Base-by-base conservation (phyloP, 2,797 vertebrate genomes). In the Sphenopsis melanotis region DNA sequence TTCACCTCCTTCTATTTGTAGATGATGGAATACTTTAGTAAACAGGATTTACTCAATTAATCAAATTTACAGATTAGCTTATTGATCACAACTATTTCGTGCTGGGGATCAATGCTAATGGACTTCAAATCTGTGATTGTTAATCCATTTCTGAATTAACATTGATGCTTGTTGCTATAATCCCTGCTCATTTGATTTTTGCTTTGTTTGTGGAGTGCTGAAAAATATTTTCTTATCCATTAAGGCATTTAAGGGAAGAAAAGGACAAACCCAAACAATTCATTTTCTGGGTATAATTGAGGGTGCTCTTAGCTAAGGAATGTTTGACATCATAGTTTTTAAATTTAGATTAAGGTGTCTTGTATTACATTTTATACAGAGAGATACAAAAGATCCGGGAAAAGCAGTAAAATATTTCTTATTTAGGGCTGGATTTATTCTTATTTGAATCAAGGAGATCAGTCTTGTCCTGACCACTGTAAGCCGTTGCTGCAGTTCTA, bases 21-120 rank as follows among this genome's bases (percentile, higher is more conserved):
- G 96, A 96, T 97, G 90, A 96, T 92, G 88, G 91, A 91, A 83
- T 96, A 97, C 95, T 98, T 97, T 78, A 75, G 97, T 97, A 98
- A 99, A 99, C 96, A 98, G 98, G 99, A 99, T 99, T 99, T 98
- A 87, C 96, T 97, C 97, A 98, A 98, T 98, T 98, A 98, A 98
- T 99, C 98, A 98, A 96, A 98, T 99, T 99, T 99, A 97, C 98
- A 98, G 98, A 99, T 99, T 98, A 98, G 84, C 89, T 98, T 96
- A 99, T 99, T 98, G 98, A 99, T 99, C 98, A 97, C 88, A 93
- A 95, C 92, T 96, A 86, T 97, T 97, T 96, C 86, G 68, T 95
- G 93, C 90, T 94, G 90, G 74, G 97, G 98, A 98, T 99, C 99
- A 98, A 99, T 99, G 97, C 98, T 99, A 99, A 99, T 98, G 94